A percentile compares a stretch with the other conserved stretches of the same genome.
These are phyloP conservation scores for Scopus umbretta DNA, from an alignment of 2,113 vertebrate species.

Conservation along the genomic window DNA sequence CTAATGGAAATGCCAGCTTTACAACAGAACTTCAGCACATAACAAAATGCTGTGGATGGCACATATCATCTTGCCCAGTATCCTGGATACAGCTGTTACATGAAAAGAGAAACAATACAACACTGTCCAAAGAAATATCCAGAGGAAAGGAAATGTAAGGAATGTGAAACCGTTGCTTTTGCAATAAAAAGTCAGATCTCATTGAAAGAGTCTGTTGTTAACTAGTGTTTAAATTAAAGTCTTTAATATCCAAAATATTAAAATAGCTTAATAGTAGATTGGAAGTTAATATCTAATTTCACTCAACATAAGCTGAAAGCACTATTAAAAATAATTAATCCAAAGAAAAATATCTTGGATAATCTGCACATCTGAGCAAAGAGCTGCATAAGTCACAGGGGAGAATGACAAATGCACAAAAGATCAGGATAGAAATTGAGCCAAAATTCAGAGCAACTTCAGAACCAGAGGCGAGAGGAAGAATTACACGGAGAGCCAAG, in stretches of 20 bases:
- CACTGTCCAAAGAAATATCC: background rate
- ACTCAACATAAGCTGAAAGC: background rate
- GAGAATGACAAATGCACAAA: conserved; percentile 10
- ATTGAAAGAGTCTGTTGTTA: background rate
- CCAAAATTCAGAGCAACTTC: conserved; percentile 11
- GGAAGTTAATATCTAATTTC: background rate
- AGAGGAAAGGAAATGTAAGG: background rate
- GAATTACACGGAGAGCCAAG: background rate
- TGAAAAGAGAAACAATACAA: background rate
- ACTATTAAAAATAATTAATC: conserved; percentile 12
- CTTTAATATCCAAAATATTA: background rate
- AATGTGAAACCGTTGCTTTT: background rate
- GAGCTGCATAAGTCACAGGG: background rate
- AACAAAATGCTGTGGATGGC: background rate
- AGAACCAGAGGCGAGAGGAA: background rate
- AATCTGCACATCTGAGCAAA: background rate
- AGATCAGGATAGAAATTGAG: background rate
- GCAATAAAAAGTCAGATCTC: background rate
- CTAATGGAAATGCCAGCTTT: conserved; percentile 2
- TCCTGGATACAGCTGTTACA: background rate
- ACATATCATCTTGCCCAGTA: background rate
- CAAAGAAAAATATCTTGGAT: background rate
- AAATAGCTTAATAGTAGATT: background rate
- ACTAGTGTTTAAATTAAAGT: background rate
- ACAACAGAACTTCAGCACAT: background rate